Percentiles rank a stretch among this genome's conserved stretches.
phyloP scores from a whole-genome alignment of 2,113 vertebrate species.

The Mormoops blainvillei region DNA sequence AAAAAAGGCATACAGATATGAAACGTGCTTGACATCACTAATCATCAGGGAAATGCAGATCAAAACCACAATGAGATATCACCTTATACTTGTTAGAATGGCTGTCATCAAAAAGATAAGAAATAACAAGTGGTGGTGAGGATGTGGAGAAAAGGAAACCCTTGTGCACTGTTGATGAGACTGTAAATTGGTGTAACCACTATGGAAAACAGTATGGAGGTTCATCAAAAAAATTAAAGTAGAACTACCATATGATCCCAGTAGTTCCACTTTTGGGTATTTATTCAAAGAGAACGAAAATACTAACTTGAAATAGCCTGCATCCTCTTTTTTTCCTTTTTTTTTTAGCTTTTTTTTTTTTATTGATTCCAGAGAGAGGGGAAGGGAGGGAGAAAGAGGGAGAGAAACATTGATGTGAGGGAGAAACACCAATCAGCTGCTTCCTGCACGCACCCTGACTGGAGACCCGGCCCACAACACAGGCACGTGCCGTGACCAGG shows the following conservation, averaged over 20 bases:
- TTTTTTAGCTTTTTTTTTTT: too few relatives aligned
- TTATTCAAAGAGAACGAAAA: neutral
- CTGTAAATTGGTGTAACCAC: neutral
- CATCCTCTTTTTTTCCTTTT: too few relatives aligned
- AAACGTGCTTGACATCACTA: neutral
- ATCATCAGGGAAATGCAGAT: neutral
- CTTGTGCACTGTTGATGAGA: neutral
- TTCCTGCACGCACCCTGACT: too few relatives aligned
- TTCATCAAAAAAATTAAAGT: neutral
- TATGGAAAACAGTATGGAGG: neutral
- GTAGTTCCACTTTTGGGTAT: neutral
- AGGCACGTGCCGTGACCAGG: too few relatives aligned
- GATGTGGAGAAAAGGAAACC: neutral
- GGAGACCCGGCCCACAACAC: too few relatives aligned
- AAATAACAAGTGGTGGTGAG: neutral
- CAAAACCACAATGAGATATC: neutral
- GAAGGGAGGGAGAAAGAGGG: too few relatives aligned
- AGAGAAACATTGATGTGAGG: too few relatives aligned
- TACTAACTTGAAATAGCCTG: neutral
- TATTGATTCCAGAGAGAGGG: too few relatives aligned
- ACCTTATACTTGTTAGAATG: neutral
- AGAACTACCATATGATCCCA: neutral
- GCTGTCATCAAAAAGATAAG: neutral
- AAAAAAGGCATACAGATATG: neutral
- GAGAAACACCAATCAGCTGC: too few relatives aligned